A percentile compares a stretch with the other conserved stretches of the same genome.
These are phyloP conservation scores for Polypedilum vanderplanki DNA, from an alignment of 1,140 invertebrate species.

Conservation along the genomic window DNA sequence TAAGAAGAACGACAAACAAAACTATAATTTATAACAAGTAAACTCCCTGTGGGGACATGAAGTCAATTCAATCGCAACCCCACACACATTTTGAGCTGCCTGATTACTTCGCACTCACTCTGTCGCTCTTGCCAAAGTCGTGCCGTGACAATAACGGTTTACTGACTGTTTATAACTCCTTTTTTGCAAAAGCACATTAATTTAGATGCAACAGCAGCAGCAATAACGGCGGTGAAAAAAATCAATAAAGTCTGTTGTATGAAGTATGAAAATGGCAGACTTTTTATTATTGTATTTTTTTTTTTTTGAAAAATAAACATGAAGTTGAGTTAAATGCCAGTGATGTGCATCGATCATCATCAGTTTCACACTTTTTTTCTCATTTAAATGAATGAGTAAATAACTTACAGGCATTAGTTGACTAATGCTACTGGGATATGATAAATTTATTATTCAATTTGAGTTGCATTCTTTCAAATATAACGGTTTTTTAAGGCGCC, in stretches of 20 bases:
- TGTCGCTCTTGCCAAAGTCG: background rate
- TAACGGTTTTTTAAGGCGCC: no score
- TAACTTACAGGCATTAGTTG: no score
- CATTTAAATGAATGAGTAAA: no score
- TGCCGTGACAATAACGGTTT: slow-evolving; percentile 10
- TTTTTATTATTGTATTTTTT: no score
- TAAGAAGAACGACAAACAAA: no score
- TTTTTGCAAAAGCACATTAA: slow-evolving; percentile 12
- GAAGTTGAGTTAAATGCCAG: background rate
- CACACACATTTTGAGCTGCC: background rate
- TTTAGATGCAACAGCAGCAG: background rate
- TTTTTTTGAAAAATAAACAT: no score
- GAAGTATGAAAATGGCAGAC: no score
- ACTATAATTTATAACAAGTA: slow-evolving; percentile 12
- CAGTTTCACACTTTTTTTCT: background rate
- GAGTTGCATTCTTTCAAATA: no score
- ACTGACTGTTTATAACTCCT: slow-evolving; percentile 12
- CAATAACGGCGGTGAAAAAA: background rate
- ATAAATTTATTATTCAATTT: no score
- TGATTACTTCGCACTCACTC: background rate
- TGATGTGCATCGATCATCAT: slow-evolving; percentile 17
- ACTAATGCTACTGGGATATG: no score
- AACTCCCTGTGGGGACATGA: background rate
- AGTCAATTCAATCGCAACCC: background rate
- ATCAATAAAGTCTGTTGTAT: no score